phyloP scores from a whole-genome alignment of 2,797 vertebrate species.

The Crocodylus rhombifer region DNA sequence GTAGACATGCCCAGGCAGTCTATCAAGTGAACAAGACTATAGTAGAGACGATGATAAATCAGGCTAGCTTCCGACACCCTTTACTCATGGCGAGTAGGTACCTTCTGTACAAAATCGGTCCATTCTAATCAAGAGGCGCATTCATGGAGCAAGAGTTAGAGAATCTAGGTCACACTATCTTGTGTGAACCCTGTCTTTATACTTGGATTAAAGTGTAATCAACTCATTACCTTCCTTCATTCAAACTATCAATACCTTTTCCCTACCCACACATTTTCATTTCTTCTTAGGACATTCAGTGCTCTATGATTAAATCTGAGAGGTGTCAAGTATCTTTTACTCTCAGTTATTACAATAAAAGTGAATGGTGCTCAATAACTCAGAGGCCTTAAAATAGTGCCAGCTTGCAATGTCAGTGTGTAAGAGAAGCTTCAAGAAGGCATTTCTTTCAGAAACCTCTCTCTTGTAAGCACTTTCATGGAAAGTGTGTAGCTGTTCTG shows the following conservation, averaged over 20 bases:
- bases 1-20: not conserved
- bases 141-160: not conserved
- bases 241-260: not conserved
- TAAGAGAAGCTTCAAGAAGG: not conserved
- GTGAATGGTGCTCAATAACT: not conserved
- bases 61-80: not conserved
- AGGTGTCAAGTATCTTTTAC: not conserved
- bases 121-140: not conserved
- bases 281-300: not conserved
- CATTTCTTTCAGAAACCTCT: not conserved
- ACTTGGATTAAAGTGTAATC: not conserved
- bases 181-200: not conserved
- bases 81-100: not conserved
- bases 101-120: not conserved
- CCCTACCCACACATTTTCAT: no score
- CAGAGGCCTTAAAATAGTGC: slow-evolving; percentile 5
- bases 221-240: not conserved
- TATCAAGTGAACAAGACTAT: not conserved
- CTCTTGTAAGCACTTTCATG: not conserved
- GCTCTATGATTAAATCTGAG: not conserved
- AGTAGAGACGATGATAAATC: not conserved
- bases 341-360: not conserved
- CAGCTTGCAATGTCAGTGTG: not conserved
- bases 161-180: not conserved
- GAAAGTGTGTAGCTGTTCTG: not conserved